Evolutionary conservation across 2,888 invertebrate species (phyloP).

Genomic region (Taenaris catops): DNA sequence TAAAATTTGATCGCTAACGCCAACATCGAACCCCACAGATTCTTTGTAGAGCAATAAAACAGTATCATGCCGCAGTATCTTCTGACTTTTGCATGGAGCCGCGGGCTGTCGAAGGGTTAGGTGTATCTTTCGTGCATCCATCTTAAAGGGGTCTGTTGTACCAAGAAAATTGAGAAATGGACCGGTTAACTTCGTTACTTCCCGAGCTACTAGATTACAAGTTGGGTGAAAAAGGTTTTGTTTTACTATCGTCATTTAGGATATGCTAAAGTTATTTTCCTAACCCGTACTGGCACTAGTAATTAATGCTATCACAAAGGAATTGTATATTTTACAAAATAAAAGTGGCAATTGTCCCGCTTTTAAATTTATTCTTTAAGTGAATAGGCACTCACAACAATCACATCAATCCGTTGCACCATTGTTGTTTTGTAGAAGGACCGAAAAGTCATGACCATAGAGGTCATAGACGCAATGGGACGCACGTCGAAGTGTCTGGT

Average conservation of each 20-base stretch:
- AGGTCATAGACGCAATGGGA: too few species aligned
- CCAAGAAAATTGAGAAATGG: slow-evolving; percentile 77
- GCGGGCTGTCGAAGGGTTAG: slow-evolving; percentile 62
- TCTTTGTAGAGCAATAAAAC: slow-evolving; percentile 63
- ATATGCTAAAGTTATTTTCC: too few species aligned
- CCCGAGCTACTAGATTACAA: slow-evolving; percentile 54
- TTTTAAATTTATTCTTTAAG: too few species aligned
- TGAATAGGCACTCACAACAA: too few species aligned
- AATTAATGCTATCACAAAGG: too few species aligned
- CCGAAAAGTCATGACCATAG: too few species aligned
- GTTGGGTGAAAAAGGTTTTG: slow-evolving; percentile 67
- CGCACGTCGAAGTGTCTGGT: too few species aligned
- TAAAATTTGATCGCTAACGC: slow-evolving; percentile 22
- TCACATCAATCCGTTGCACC: too few species aligned
- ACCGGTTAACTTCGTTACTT: slow-evolving; percentile 77
- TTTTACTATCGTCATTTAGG: slow-evolving; percentile 34
- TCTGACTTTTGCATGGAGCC: slow-evolving; percentile 42
- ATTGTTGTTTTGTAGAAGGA: too few species aligned
- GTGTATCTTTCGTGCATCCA: slow-evolving; percentile 59
- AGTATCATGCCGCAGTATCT: slow-evolving; percentile 42
- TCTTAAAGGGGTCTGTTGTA: slow-evolving; percentile 52
- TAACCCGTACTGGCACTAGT: too few species aligned
- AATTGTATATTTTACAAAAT: too few species aligned
- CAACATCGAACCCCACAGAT: slow-evolving; percentile 17
- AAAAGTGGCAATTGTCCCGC: too few species aligned